phyloP scores from a whole-genome alignment of 2,888 invertebrate genomes.

The Lasioglossum vierecki region DNA sequence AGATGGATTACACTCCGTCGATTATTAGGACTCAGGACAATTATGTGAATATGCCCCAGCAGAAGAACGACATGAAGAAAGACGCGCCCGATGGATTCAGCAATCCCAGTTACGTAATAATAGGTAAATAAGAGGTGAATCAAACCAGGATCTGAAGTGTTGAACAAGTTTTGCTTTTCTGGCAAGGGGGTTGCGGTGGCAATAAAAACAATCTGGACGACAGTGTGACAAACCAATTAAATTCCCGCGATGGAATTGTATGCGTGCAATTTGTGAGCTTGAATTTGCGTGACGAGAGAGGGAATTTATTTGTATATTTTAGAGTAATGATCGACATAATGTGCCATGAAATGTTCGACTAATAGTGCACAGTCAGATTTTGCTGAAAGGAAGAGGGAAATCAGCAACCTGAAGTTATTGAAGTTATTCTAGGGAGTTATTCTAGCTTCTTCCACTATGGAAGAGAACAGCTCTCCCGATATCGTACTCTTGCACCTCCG shows the following conservation, averaged over 20 bases:
- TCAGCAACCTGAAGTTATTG: not conserved
- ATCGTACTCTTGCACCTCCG: too few relatives aligned
- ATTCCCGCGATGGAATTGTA: not conserved
- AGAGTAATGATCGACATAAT: not conserved
- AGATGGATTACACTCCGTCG: conserved; percentile 73
- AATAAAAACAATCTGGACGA: not conserved
- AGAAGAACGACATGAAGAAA: conserved; percentile 82
- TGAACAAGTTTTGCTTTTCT: not conserved
- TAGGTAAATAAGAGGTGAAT: conserved; percentile 66
- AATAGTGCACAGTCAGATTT: not conserved
- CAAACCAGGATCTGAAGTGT: conserved; percentile 39
- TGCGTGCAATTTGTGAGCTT: not conserved
- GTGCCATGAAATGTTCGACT: conserved; percentile 37
- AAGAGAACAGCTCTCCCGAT: too few relatives aligned
- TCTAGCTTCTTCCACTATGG: too few relatives aligned
- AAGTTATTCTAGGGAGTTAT: not conserved
- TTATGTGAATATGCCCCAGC: conserved; percentile 86
- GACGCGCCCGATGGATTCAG: conserved; percentile 78
- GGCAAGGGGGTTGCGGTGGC: not conserved
- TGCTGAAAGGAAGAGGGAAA: too few relatives aligned
- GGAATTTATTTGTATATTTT: not conserved
- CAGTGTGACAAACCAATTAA: not conserved
- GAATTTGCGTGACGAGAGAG: not conserved
- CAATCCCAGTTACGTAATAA: conserved; percentile 83
- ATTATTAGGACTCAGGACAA: conserved; percentile 83